Percentiles rank a stretch among this genome's conserved stretches.
These are phyloP conservation scores for Callitettix versicolor DNA, from an alignment of 1,140 invertebrate genomes.

Conservation along the genomic window DNA sequence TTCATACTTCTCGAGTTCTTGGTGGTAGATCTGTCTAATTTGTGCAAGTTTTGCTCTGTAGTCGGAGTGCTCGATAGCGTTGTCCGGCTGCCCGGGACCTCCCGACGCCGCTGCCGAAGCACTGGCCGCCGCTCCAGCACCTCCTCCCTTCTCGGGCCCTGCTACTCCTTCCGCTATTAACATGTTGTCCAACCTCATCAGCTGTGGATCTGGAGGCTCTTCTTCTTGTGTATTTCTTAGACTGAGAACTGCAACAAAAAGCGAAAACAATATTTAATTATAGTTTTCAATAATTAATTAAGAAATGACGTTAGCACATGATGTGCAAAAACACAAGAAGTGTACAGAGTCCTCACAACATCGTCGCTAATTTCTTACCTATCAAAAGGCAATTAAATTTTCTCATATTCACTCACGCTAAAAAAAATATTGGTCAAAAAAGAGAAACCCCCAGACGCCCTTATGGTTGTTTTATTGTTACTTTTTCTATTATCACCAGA, in stretches of 20 bases:
- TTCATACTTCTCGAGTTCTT: conserved; percentile 98
- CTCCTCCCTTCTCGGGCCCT: conserved; percentile 93
- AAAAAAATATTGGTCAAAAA: too few relatives aligned
- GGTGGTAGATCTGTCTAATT: conserved; percentile 98
- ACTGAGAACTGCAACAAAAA: conserved; percentile 67
- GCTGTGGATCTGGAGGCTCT: conserved; percentile 94
- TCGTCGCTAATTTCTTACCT: background rate
- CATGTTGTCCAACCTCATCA: conserved; percentile 99
- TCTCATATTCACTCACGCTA: too few relatives aligned
- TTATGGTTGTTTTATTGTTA: too few relatives aligned
- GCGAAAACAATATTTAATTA: conserved; percentile 20
- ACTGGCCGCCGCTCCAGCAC: conserved; percentile 80
- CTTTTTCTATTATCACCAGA: too few relatives aligned
- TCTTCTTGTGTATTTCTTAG: conserved; percentile 96
- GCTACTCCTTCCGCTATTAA: conserved; percentile 98
- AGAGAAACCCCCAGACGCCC: too few relatives aligned
- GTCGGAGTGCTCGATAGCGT: conserved; percentile 97
- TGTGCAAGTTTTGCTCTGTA: conserved; percentile 98
- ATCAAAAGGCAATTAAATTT: too few relatives aligned
- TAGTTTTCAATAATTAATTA: too few relatives aligned
- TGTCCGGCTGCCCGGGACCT: conserved; percentile 69
- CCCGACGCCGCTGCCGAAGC: conserved; percentile 79
- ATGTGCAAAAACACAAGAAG: background rate
- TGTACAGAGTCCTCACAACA: background rate
- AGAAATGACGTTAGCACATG: background rate